Evolutionary conservation across 2,113 vertebrate species (phyloP).

Genomic region (Dasypus novemcinctus): DNA sequence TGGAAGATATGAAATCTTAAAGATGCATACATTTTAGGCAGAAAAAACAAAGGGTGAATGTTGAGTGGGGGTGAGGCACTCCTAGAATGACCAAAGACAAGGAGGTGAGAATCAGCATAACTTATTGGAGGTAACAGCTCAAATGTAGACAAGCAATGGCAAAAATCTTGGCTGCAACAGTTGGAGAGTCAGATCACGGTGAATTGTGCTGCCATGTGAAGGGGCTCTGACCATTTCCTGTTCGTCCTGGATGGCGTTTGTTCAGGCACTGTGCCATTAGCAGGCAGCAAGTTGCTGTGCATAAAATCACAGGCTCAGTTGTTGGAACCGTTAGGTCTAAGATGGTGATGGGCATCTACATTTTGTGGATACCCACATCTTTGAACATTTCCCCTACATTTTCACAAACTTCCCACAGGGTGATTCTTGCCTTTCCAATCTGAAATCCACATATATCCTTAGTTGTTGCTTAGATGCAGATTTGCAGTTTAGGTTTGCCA

Average conservation of each 20-base stretch:
- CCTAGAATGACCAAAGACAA: background rate
- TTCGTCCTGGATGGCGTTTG: background rate
- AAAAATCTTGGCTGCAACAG: background rate
- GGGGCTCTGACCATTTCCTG: background rate
- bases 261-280: too few relatives aligned
- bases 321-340: too few relatives aligned
- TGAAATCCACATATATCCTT: background rate
- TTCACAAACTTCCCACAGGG: background rate
- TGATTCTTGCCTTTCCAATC: background rate
- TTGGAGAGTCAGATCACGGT: background rate
- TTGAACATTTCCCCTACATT: background rate
- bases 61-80: background rate
- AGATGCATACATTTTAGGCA: background rate
- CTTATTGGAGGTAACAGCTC: background rate
- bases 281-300: background rate
- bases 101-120: background rate
- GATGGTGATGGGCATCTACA: background rate
- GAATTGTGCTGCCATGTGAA: background rate
- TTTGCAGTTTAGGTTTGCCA: background rate
- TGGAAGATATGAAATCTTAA: background rate
- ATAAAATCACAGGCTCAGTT: background rate
- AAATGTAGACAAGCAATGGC: too few relatives aligned
- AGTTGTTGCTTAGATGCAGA: background rate
- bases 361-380: too few relatives aligned
- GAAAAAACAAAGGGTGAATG: too few relatives aligned